Conservation (phyloP, 2,113 vertebrate species). For the Melospiza melodia region DNA sequence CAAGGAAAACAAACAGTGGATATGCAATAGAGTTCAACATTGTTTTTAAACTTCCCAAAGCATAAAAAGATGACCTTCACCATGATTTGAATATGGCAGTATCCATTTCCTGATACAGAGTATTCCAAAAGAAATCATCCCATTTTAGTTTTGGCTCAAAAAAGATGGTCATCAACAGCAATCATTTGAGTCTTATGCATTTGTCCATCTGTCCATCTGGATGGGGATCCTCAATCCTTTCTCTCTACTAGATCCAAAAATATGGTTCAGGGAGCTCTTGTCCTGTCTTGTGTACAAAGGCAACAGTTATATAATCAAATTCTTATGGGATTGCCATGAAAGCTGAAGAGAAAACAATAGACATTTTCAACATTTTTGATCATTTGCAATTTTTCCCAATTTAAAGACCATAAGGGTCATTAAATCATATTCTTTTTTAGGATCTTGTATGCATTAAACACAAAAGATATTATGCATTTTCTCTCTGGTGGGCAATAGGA, state of each 20-base stretch:
- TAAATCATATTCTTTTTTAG: not conserved
- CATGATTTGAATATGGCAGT: not conserved
- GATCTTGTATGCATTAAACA: not conserved
- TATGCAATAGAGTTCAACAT: not conserved
- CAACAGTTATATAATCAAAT: not conserved
- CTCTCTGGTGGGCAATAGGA: not conserved
- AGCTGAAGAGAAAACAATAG: not conserved
- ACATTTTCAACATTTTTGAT: not conserved
- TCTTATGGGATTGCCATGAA: not conserved
- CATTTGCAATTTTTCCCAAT: not conserved
- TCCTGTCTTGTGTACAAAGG: not conserved
- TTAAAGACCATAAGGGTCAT: not conserved
- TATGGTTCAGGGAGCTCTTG: not conserved
- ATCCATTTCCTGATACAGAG: not conserved
- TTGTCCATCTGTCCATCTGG: not conserved
- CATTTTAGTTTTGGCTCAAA: not conserved
- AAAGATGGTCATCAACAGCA: not conserved
- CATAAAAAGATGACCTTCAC: not conserved
- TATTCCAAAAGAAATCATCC: not conserved
- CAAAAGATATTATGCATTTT: not conserved
- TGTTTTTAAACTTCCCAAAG: not conserved
- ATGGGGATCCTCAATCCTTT: not conserved
- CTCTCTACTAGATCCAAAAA: not conserved
- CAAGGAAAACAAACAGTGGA: not conserved
- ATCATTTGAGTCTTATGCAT: rapidly evolving